Conservation (phyloP, 2,113 vertebrate genomes). For the Jacana jacana region DNA sequence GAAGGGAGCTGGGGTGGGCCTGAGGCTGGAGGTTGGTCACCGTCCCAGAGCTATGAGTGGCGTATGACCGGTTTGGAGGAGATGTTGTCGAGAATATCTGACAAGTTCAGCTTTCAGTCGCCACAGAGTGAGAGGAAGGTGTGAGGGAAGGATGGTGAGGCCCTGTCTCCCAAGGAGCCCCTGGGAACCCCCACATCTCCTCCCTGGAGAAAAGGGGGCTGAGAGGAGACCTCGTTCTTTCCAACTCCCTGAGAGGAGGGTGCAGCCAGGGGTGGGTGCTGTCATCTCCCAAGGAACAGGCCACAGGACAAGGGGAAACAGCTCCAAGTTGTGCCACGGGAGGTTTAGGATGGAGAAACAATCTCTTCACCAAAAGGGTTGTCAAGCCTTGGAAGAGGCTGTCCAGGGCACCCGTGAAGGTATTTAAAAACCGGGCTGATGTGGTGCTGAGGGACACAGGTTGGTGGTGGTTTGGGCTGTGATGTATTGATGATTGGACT, state of each 20-base stretch:
- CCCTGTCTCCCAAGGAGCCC: background rate
- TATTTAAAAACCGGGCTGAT: too few species aligned
- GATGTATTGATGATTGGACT: background rate
- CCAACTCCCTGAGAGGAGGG: background rate
- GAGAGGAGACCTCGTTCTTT: background rate
- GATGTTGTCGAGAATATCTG: background rate
- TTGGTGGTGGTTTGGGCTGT: too few species aligned
- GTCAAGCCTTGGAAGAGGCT: too few species aligned
- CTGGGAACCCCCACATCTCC: too few species aligned
- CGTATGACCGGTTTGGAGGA: accelerated
- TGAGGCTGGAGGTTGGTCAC: background rate
- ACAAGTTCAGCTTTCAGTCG: too few species aligned
- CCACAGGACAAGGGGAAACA: background rate
- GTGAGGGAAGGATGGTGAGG: background rate
- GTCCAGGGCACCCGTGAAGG: too few species aligned
- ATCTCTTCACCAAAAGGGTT: too few species aligned
- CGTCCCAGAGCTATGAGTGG: background rate
- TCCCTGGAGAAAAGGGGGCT: background rate
- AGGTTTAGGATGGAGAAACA: background rate
- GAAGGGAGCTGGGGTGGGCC: background rate
- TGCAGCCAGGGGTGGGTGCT: background rate
- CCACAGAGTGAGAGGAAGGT: background rate
- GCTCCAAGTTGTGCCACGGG: background rate
- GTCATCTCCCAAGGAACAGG: background rate
- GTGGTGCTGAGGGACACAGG: too few species aligned